Evolutionary conservation across 2,113 vertebrate species (phyloP).

Genomic region (Poicephalus meyeri): DNA sequence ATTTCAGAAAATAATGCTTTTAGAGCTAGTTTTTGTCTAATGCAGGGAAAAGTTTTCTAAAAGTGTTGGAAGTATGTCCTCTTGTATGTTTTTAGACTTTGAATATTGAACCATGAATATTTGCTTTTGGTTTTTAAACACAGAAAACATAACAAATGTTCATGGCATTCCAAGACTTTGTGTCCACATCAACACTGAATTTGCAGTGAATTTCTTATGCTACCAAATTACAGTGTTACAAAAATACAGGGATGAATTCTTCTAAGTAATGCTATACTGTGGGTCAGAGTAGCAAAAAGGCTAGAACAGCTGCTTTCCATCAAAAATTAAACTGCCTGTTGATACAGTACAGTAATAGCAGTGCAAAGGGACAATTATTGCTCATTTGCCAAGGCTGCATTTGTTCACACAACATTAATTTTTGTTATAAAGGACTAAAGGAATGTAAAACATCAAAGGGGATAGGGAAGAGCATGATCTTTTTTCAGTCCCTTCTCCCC

Average conservation of each 20-base stretch:
- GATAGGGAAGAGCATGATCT: neutral
- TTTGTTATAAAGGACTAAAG: slow-evolving; percentile 44
- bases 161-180: neutral
- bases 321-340: neutral
- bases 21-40: neutral
- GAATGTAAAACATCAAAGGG: neutral
- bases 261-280: neutral
- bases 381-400: slow-evolving; percentile 9
- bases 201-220: neutral
- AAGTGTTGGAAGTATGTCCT: neutral
- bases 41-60: neutral
- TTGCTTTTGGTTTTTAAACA: neutral
- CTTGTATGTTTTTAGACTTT: neutral
- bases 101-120: neutral
- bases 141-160: neutral
- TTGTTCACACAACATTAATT: slow-evolving; percentile 40
- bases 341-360: neutral
- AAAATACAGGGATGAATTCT: neutral
- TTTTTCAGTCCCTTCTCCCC: neutral
- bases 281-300: neutral
- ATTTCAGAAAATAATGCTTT: neutral
- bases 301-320: slow-evolving; percentile 23
- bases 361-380: neutral
- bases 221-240: neutral
- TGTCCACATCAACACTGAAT: neutral